Conservation (phyloP, 2,888 invertebrate genomes). For the Calameuta pallipes region DNA sequence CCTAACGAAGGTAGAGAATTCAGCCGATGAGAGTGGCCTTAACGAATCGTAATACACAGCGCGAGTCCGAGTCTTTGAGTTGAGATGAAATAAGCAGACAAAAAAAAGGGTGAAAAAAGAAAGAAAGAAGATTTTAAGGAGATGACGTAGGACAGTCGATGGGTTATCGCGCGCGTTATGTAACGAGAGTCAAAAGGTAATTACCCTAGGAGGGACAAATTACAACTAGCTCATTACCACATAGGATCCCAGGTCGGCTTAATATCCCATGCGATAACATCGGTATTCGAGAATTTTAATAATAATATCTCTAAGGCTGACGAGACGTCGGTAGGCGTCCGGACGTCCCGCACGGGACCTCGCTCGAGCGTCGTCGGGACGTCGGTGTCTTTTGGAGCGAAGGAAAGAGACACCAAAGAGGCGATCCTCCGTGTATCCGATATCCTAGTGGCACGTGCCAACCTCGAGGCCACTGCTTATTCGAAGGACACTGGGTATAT, state of each 20-base stretch:
- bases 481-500: too few relatives aligned
- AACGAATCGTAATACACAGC: too few relatives aligned
- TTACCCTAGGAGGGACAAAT: conserved; percentile 21
- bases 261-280: neutral
- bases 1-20: neutral
- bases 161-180: conserved; percentile 19
- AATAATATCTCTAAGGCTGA: conserved; percentile 11
- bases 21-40: too few relatives aligned
- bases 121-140: neutral
- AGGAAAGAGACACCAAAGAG: too few relatives aligned
- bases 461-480: too few relatives aligned
- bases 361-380: conserved; percentile 22
- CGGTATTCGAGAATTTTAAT: neutral
- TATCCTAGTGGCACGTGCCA: too few relatives aligned
- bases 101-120: neutral
- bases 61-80: too few relatives aligned
- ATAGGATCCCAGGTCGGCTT: neutral
- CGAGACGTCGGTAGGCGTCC: conserved; percentile 26
- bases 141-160: conserved; percentile 1
- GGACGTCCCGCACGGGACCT: conserved; percentile 22
- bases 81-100: too few relatives aligned
- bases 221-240: conserved; percentile 23
- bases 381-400: too few relatives aligned
- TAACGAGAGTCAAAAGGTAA: conserved; percentile 21
- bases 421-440: too few relatives aligned